Conservation (phyloP, 2,888 invertebrate genomes). For the Holacanthella duospinosa region DNA sequence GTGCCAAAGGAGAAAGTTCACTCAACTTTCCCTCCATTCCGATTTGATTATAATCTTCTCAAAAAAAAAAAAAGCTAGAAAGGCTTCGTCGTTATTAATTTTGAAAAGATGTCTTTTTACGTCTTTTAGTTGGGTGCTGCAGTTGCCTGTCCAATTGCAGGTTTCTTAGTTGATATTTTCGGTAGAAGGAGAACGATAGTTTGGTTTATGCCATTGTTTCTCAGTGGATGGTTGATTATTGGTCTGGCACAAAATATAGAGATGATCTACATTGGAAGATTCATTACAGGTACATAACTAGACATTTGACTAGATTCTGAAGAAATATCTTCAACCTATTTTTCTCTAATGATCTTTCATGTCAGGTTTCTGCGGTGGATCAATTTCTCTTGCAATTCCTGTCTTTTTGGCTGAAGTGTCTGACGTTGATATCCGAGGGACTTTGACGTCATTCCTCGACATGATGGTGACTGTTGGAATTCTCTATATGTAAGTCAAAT, state of each 20-base stretch:
- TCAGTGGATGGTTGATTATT: slow-evolving; percentile 41
- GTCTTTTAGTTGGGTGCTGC: slow-evolving; percentile 34
- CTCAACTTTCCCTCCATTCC: not conserved
- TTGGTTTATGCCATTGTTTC: slow-evolving; percentile 10
- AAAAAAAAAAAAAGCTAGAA: not conserved
- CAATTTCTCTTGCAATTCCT: slow-evolving; percentile 66
- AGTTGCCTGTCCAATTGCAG: slow-evolving; percentile 32
- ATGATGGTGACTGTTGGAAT: slow-evolving; percentile 52
- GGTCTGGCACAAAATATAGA: slow-evolving; percentile 35
- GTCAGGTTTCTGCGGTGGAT: slow-evolving; percentile 29
- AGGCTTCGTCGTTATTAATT: too few species aligned
- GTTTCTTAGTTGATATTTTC: slow-evolving; percentile 24
- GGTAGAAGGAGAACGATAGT: slow-evolving; percentile 29
- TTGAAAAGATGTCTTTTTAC: slow-evolving; percentile 3
- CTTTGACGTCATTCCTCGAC: slow-evolving; percentile 77
- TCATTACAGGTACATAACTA: slow-evolving; percentile 27
- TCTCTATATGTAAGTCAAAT: slow-evolving; percentile 25
- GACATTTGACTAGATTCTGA: not conserved
- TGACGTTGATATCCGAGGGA: slow-evolving; percentile 70
- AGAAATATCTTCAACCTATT: not conserved
- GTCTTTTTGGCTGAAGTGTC: slow-evolving; percentile 83
- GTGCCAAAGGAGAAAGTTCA: not conserved
- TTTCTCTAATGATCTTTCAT: not conserved
- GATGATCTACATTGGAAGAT: slow-evolving; percentile 46
- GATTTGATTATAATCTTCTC: not conserved